Conservation (phyloP, 2,888 invertebrate genomes). For the Trichogramma evanescens region DNA sequence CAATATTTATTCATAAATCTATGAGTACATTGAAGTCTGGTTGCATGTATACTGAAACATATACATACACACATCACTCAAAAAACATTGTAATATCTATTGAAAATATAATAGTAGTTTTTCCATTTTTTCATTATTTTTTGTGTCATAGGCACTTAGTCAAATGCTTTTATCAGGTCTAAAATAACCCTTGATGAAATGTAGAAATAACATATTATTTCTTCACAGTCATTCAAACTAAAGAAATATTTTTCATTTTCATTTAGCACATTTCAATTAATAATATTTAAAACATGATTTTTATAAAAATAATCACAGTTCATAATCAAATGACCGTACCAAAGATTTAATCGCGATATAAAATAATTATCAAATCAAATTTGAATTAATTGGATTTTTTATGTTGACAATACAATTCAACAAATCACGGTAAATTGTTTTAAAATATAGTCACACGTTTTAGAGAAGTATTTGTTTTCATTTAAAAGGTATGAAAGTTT, state of each 20-base stretch:
- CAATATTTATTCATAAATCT: constrained; percentile 39
- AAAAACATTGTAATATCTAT: constrained; percentile 34
- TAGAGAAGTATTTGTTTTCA: no score
- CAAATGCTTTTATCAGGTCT: constrained; percentile 31
- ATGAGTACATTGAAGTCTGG: constrained; percentile 36
- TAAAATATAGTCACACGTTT: no score
- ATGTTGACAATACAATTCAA: no score
- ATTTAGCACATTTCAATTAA: constrained; percentile 12
- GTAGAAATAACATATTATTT: constrained; percentile 16
- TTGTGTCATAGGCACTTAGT: constrained; percentile 41
- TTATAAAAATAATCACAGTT: constrained; percentile 22
- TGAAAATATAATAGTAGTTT: constrained; percentile 36
- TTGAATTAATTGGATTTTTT: no score
- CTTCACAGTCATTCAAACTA: constrained; percentile 16
- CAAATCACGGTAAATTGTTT: no score
- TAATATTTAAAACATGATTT: constrained; percentile 14
- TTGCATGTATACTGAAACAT: constrained; percentile 30
- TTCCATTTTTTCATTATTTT: constrained; percentile 25
- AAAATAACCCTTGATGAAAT: constrained; percentile 28
- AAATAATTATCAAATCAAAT: no score
- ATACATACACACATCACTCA: constrained; percentile 21
- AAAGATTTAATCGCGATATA: no score
- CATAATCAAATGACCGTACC: constrained; percentile 21
- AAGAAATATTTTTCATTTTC: constrained; percentile 14
- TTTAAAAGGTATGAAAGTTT: no score